A percentile compares a stretch with the other conserved stretches of the same genome.
These are phyloP conservation scores for Porites lobata DNA, from an alignment of 92 coral and sea anemone genomes.

Conservation along the genomic window DNA sequence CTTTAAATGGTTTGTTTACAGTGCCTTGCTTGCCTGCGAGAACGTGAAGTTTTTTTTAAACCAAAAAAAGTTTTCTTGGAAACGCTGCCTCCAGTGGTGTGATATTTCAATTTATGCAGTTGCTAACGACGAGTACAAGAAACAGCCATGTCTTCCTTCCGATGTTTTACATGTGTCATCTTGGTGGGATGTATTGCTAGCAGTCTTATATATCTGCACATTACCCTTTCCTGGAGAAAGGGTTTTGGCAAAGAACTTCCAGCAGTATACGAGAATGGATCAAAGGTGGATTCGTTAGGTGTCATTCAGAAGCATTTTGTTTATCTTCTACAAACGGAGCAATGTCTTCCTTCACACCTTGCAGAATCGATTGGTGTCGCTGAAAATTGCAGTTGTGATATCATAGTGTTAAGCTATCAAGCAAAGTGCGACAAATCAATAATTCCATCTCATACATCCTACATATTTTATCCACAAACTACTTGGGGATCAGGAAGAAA, in stretches of 20 bases:
- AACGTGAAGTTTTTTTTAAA: too few species aligned
- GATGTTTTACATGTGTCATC: background rate
- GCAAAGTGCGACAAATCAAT: constrained; percentile 9
- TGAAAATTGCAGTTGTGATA: constrained; percentile 26
- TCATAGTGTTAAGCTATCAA: constrained; percentile 37
- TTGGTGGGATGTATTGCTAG: background rate
- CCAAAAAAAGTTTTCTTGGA: too few species aligned
- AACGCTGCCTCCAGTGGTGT: too few species aligned
- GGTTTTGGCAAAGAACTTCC: too few species aligned
- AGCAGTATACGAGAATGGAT: background rate
- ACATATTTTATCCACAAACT: background rate
- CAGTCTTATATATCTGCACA: background rate
- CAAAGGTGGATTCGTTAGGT: too few species aligned
- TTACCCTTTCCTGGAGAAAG: too few species aligned
- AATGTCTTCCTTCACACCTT: constrained; percentile 28
- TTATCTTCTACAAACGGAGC: constrained; percentile 12
- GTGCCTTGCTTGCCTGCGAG: too few species aligned
- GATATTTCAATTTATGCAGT: too few species aligned
- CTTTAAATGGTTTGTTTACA: too few species aligned
- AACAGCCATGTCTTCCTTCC: background rate
- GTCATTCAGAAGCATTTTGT: background rate
- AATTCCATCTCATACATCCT: constrained; percentile 6
- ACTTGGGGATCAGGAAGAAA: constrained; percentile 30
- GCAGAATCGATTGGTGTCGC: constrained; percentile 5
- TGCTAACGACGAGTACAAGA: too few species aligned